Conservation (phyloP, 2,888 invertebrate species). For the Apamea monoglypha region DNA sequence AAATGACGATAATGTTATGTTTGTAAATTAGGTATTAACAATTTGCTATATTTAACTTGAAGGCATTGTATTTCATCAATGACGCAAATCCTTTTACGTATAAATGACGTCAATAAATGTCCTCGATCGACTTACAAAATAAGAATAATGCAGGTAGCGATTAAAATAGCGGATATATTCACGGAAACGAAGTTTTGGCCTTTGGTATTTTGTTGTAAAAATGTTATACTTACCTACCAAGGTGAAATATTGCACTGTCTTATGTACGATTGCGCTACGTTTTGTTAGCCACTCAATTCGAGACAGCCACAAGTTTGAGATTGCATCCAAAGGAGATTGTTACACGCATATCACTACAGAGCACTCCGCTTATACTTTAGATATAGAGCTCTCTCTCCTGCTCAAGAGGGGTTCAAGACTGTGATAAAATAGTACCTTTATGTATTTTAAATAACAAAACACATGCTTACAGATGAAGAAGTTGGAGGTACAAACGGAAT, state of each 20-base stretch:
- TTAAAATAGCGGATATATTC: neutral
- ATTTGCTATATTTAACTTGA: neutral
- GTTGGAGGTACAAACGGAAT: slow-evolving; percentile 94
- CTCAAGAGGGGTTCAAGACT: neutral
- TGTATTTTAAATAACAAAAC: slow-evolving; percentile 1
- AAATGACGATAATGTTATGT: neutral
- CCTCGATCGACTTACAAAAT: neutral
- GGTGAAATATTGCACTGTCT: neutral
- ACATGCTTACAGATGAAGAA: slow-evolving; percentile 93
- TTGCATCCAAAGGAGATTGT: neutral
- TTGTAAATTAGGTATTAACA: too few relatives aligned
- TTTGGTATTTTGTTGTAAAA: neutral
- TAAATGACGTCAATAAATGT: slow-evolving; percentile 15
- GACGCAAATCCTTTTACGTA: neutral
- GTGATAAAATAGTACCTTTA: neutral
- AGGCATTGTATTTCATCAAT: neutral
- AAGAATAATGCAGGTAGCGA: slow-evolving; percentile 6
- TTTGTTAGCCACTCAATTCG: neutral
- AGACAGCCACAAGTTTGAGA: neutral
- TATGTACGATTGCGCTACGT: neutral
- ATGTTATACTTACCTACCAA: neutral
- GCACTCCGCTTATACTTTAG: too few relatives aligned
- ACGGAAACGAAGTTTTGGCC: neutral
- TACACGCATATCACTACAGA: neutral
- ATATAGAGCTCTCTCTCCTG: neutral